A percentile compares a stretch with the other conserved stretches of the same genome.
Conservation (phyloP, 2,888 invertebrate genomes). For the Philaethria dido region DNA sequence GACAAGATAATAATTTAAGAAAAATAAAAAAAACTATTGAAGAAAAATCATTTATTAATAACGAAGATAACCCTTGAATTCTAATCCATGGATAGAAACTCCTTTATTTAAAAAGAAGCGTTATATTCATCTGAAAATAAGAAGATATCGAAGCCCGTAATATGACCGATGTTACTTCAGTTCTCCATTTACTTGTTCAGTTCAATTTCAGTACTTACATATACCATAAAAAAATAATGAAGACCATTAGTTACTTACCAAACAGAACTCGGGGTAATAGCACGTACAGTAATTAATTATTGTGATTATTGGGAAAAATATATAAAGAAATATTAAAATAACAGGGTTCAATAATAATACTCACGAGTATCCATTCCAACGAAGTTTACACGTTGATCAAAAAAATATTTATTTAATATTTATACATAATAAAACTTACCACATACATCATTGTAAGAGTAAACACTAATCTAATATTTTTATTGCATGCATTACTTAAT, state of each 20-base stretch:
- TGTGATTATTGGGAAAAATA: background rate
- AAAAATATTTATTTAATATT: background rate
- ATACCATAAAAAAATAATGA: background rate
- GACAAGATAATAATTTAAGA: background rate
- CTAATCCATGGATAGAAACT: conserved; percentile 20
- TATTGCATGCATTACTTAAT: conserved; percentile 9
- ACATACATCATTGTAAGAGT: background rate
- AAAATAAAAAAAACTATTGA: conserved; percentile 4
- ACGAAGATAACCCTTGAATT: conserved; percentile 25
- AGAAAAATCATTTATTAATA: conserved; percentile 25
- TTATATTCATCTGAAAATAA: conserved; percentile 31
- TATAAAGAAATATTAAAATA: background rate
- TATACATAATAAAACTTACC: conserved; percentile 17
- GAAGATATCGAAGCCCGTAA: conserved; percentile 22
- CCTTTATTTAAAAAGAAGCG: conserved; percentile 30
- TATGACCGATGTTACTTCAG: background rate
- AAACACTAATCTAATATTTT: conserved; percentile 2
- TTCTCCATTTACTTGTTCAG: background rate
- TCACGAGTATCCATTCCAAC: background rate
- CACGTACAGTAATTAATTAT: background rate
- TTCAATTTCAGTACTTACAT: background rate
- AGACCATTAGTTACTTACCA: conserved; percentile 7
- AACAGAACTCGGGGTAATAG: background rate
- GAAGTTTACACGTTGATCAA: background rate
- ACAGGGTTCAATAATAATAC: background rate